phyloP scores from a whole-genome alignment of 2,113 vertebrate genomes.

The Lontra canadensis region DNA sequence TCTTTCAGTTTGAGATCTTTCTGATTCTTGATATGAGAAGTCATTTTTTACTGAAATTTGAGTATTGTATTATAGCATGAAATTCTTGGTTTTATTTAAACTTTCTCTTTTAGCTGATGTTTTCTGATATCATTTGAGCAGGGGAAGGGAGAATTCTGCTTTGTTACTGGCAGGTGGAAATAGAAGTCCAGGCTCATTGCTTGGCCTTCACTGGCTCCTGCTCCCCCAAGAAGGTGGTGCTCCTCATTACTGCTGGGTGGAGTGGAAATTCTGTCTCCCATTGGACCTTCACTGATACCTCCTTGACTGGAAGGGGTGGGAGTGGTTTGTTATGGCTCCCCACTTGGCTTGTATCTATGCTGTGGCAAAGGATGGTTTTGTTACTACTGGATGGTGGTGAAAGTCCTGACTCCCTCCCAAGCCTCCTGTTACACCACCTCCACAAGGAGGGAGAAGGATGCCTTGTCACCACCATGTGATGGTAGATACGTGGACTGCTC shows the following conservation, averaged over 20 bases:
- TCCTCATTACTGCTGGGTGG: neutral
- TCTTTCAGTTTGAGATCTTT: neutral
- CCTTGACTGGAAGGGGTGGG: no score
- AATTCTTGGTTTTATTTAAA: neutral
- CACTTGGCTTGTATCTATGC: neutral
- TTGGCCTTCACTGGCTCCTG: neutral
- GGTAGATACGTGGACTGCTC: neutral
- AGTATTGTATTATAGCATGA: neutral
- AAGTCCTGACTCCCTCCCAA: neutral
- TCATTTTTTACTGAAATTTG: neutral
- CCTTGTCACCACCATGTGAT: neutral
- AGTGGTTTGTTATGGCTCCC: neutral
- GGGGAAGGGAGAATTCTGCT: neutral
- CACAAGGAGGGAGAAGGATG: fast-evolving
- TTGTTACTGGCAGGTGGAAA: neutral
- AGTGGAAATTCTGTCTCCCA: neutral
- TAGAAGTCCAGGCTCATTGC: neutral
- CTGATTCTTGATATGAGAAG: neutral
- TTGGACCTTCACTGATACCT: neutral
- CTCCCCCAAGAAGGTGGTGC: no score
- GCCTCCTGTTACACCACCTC: neutral
- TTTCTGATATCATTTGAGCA: neutral
- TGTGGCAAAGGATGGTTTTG: neutral
- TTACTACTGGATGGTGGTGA: no score
- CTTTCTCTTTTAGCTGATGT: neutral